Evolutionary conservation across 1,140 invertebrate genomes (phyloP), one percentile per base, ranked within the genome.

Genomic region (Hyles vespertilio): DNA sequence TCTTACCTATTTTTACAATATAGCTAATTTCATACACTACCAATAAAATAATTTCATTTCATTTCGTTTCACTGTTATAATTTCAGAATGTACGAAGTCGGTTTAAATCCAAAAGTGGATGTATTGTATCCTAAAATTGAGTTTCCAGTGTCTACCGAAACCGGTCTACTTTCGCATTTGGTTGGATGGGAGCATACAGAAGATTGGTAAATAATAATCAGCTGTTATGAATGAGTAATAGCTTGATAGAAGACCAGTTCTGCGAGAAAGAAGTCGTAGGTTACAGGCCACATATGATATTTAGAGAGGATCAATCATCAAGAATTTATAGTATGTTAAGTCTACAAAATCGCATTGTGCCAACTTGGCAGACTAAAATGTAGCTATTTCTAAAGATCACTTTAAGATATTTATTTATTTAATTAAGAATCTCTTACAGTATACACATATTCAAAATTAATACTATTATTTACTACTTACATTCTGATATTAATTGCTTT

Each of bases 61-160:
- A 22, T 22, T 22, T 22, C 22, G 22, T 48, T 5, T 22, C 51
- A 32, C 2, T 10, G 9, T 55, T 44, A 40, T 43, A 47, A 43
- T 64, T 60, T 6, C 67, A 94, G 93, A 61, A 79, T 95, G 40
- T 96, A 93, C 67, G 87, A 90, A 46, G 72, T 77, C 61, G 95
- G 95, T 40, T 60, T 93, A 0, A 91, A 92, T 51, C 89, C 93
- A 1, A 85, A 93, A 60, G 74, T 92, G 72, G 67, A 82, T 5
- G 91, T 91, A 9, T 70, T 95, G 0, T 94, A 93, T 75, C 91
- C 93, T 0, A 65, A 73, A n/a, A 87, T 94, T 0, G 61, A 90
- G 10, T 95, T 90, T 60, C 95, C 95, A 3, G 95, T 96, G 2
- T 90, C 93, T 12, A 81, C 91, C 22, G 91, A 92, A 6, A 96